Evolutionary conservation across 2,888 invertebrate species (phyloP), one percentile per base, ranked within the genome.

Genomic region (Azorinus chamasolen): DNA sequence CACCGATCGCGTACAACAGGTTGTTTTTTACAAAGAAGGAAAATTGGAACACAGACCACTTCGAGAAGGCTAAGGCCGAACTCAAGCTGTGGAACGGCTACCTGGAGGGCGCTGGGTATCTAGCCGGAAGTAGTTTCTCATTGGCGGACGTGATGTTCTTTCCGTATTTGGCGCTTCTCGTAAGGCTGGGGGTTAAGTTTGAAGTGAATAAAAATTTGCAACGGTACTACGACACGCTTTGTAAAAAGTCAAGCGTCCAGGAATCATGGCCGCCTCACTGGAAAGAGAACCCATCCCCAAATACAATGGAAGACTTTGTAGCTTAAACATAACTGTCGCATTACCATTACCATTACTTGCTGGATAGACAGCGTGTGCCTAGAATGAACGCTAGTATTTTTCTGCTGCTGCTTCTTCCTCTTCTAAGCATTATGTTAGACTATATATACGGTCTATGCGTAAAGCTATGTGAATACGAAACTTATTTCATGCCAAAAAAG

Each of bases 241-340:
- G 20, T 1, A 58, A 75, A 18, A 70, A 86, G 32, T 81, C 83
- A 3, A 79, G 82, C 6, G 81, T 89, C 14, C 43, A 84, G 37
- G 65, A 71, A 32, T 80, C 86, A 4, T 83, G 84, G 85, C 90
- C 90, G 2, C 90, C 90, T 2, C 88, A 89, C 74, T 90, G 89
- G 89, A 84, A 68, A 20, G 83, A 77, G 16, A 8, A 22, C 22
- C 57, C 57, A n/a, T 4, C 5, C 25, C 51, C 51, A 6, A 51
- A 24, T 4, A 14, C 14, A 51, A 22, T 51, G 51, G 51, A 51
- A 16, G 51, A 45, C 14, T 32, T 32, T 32, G 10, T 32, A 32
- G 32, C 32, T 10, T 32, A 32, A 10, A 32, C 10, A 32, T 32
- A 32, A 4, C 4, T 32, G 32, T 32, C n/a, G n/a, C n/a, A n/a